Evolutionary conservation across 1,140 invertebrate species (phyloP).

Genomic region (Chironomus striatipennis): DNA sequence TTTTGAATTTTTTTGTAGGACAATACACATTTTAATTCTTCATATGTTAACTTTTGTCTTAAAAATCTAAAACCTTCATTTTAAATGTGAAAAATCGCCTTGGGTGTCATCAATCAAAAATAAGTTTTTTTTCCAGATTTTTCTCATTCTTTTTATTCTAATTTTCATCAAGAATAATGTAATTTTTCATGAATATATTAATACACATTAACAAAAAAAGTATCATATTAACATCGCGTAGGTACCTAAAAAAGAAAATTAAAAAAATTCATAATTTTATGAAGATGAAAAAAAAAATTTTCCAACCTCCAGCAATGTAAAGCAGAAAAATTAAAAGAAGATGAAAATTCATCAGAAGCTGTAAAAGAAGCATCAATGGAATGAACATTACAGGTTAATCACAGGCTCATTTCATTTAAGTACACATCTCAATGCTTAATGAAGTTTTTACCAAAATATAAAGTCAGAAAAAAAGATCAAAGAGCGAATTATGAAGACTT

Average conservation of each 20-base stretch:
- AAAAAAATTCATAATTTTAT: too few relatives aligned
- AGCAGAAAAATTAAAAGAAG: neutral
- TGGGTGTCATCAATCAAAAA: too few relatives aligned
- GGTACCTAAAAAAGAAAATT: neutral
- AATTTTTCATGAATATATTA: too few relatives aligned
- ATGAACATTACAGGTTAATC: neutral
- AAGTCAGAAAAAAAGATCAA: constrained; percentile 8
- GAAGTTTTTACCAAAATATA: neutral
- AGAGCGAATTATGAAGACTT: constrained; percentile 12
- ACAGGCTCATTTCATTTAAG: neutral
- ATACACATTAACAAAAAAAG: neutral
- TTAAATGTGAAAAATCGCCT: too few relatives aligned
- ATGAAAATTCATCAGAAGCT: neutral
- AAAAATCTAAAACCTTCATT: too few relatives aligned
- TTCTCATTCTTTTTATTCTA: too few relatives aligned
- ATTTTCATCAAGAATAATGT: too few relatives aligned
- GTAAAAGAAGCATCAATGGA: neutral
- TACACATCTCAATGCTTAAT: neutral
- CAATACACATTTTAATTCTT: too few relatives aligned
- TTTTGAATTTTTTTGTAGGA: too few relatives aligned
- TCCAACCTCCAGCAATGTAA: neutral
- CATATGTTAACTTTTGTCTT: too few relatives aligned
- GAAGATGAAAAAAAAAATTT: too few relatives aligned
- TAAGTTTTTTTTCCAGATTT: too few relatives aligned
- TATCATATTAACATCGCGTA: neutral